Base-by-base conservation (phyloP, 2,797 vertebrate genomes). In the Molossus molossus region DNA sequence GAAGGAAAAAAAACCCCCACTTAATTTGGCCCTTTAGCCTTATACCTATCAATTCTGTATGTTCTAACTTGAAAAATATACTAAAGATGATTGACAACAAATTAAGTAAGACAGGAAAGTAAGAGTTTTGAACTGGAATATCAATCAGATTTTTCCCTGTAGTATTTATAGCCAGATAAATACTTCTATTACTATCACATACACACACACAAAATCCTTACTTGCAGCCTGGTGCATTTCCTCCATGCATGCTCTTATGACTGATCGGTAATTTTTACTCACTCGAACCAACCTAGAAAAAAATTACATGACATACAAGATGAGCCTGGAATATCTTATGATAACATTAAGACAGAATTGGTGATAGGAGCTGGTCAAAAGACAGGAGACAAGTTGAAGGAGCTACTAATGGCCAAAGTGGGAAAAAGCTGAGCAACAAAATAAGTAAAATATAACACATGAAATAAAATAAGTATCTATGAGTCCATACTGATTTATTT, bases 221-320 rank as follows among this genome's bases (percentile, higher is more conserved):
- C 99, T 98, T 97, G 99, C 99, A 92, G 98, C 98, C 91, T 99
- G 99, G 93, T 99, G 99, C 97, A 99, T 99, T 97, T 99, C 99
- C 92, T 99, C 99, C 99, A 99, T 99, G 92, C 99, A 99, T 12
- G 99, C 99, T 97, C 99, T 98, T 65, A 99, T 99, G 90, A 99
- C 99, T 0, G 99, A 99, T 23, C 99, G 99, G 97, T 99, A 99
- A 98, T 99, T 99, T 98, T 99, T 99, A 98, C 99, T 99, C 94
- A 99, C 99, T 98, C 99, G 99, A 97, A 99, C 99, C 97, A 99
- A 99, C 45, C 99, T 99, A 97, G 53, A 97, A 96, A 95, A 13
- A 97, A 93, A 97, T 48, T 96, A 94, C 93, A 95, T 58, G 3
- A 15, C 25, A 79, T 9, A 65, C 6, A 70, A 83, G 3, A 33